Evolutionary conservation across 2,888 invertebrate genomes (phyloP).

Genomic region (Caenorhabditis auriculariae): DNA sequence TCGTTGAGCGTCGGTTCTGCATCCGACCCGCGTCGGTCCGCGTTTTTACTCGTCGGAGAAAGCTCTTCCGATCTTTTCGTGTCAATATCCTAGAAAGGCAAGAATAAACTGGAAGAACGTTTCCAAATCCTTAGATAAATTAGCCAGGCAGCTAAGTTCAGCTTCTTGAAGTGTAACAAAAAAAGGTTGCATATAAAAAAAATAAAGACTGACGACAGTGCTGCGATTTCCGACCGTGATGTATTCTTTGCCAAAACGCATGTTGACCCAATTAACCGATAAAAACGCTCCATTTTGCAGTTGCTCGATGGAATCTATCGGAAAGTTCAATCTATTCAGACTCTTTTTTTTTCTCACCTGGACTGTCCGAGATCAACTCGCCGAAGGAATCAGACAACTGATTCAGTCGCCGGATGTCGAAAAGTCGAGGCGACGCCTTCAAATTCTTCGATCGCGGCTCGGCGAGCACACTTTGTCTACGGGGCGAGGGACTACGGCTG

Average conservation of each 20-base stretch:
- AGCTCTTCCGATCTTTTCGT: constrained; percentile 8
- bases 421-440: constrained; percentile 28
- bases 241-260: constrained; percentile 64
- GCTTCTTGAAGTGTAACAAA: background rate
- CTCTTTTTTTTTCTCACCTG: background rate
- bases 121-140: background rate
- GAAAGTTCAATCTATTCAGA: no score
- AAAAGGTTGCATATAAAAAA: background rate
- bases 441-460: constrained; percentile 22
- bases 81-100: constrained; percentile 6
- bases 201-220: constrained; percentile 4
- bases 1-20: constrained; percentile 30
- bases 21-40: constrained; percentile 4
- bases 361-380: background rate
- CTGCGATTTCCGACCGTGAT: constrained; percentile 64
- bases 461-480: constrained; percentile 24
- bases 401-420: constrained; percentile 22
- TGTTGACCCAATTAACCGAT: constrained; percentile 67
- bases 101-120: background rate
- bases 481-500: constrained; percentile 7
- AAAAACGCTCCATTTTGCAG: constrained; percentile 50
- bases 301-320: no score
- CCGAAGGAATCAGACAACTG: constrained; percentile 17
- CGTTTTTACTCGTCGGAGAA: constrained; percentile 1
- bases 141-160: no score